phyloP scores from a whole-genome alignment of 1,140 invertebrate species.

The Tetraneura akinire region DNA sequence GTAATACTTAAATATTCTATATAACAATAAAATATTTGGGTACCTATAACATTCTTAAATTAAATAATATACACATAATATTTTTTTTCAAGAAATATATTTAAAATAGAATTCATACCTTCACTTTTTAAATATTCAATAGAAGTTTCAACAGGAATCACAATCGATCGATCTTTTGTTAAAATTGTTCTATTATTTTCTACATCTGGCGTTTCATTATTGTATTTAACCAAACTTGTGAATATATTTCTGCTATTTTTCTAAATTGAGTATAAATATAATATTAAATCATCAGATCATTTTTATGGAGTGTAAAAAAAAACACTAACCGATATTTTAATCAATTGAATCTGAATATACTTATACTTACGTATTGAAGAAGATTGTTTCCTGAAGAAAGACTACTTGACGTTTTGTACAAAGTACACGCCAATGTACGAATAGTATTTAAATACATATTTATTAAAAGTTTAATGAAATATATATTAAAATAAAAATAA shows the following conservation, averaged over 20 bases:
- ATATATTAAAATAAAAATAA: too few relatives aligned
- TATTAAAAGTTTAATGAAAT: background rate
- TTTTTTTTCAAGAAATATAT: background rate
- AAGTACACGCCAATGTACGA: constrained; percentile 3
- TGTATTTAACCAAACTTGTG: background rate
- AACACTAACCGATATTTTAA: background rate
- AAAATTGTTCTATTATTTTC: constrained; percentile 57
- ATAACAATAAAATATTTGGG: too few relatives aligned
- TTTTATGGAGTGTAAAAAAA: too few relatives aligned
- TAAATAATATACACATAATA: too few relatives aligned
- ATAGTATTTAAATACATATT: constrained; percentile 32
- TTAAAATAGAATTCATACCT: constrained; percentile 59
- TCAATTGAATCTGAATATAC: background rate
- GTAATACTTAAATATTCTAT: too few relatives aligned
- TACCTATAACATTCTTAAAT: too few relatives aligned
- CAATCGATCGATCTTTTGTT: constrained; percentile 67
- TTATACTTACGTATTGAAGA: constrained; percentile 5
- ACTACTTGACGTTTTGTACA: constrained; percentile 15
- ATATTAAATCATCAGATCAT: background rate
- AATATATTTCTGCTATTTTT: constrained; percentile 8
- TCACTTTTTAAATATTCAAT: constrained; percentile 82
- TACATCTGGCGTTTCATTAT: background rate
- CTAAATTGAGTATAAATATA: background rate
- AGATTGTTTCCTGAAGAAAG: background rate
- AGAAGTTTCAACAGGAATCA: constrained; percentile 79